Percentiles rank a stretch among this genome's conserved stretches.
phyloP scores from a whole-genome alignment of 2,888 invertebrate genomes.

The Cheilosia urbana region DNA sequence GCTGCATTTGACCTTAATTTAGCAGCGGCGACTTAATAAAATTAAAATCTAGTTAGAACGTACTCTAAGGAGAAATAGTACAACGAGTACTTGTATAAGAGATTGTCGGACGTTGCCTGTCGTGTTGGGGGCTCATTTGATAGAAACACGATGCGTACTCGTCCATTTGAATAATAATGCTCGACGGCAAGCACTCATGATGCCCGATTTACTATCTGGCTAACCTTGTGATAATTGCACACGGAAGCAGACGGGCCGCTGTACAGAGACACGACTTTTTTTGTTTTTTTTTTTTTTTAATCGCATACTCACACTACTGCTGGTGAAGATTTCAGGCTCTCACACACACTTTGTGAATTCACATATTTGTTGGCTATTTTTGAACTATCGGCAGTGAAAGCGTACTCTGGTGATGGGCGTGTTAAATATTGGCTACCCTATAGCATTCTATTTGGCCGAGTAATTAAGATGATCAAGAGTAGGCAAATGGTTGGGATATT shows the following conservation, averaged over 20 bases:
- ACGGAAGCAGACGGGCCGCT: slow-evolving; percentile 57
- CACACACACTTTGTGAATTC: neutral
- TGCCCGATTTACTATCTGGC: slow-evolving; percentile 38
- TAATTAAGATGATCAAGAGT: slow-evolving; percentile 43
- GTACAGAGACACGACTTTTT: slow-evolving; percentile 24
- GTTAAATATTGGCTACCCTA: slow-evolving; percentile 23
- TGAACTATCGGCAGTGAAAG: neutral
- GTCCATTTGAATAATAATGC: slow-evolving; percentile 25
- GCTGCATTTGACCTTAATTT: slow-evolving; percentile 59
- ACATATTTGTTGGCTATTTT: neutral
- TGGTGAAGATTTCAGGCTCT: neutral
- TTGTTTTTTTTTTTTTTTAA: slow-evolving; percentile 7
- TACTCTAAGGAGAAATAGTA: neutral
- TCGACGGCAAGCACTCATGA: slow-evolving; percentile 4
- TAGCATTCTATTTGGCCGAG: slow-evolving; percentile 40
- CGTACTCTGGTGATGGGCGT: slow-evolving; percentile 31
- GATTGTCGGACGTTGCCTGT: neutral
- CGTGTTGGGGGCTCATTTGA: slow-evolving; percentile 2
- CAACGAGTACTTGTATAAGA: too few species aligned
- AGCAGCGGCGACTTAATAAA: slow-evolving; percentile 42
- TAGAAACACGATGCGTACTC: slow-evolving; percentile 11
- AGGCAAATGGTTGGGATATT: slow-evolving; percentile 6
- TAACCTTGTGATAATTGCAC: slow-evolving; percentile 70
- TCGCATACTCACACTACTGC: slow-evolving; percentile 30
- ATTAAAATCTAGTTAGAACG: slow-evolving; percentile 30